Evolutionary conservation across 2,113 vertebrate species (phyloP), one percentile per base, ranked within the genome.

Genomic region (Callopanchax toddi): DNA sequence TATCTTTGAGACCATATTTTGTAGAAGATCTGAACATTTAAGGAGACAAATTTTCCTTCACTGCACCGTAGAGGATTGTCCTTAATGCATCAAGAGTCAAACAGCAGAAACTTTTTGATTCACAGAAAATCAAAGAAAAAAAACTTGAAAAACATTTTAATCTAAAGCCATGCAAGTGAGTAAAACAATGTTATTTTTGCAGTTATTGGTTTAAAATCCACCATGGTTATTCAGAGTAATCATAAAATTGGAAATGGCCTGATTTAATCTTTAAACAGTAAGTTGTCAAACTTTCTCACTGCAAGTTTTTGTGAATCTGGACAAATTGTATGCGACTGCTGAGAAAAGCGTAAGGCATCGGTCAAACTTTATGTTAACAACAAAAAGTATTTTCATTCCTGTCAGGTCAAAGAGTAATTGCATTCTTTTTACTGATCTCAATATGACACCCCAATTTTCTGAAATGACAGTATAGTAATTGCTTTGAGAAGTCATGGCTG

Each of bases 401-500:
- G 78, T 84, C 80, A 84, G 74, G 73, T 81, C 59, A 20, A 55
- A 59, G 68, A 76, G 74, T 84, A 92, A 90, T 86, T 84, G 84
- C 81, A 72, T 87, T 89, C 65, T 86, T 83, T 80, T 87, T 73
- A 75, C 78, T 74, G 79, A 86, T 87, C 59, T 76, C 76, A 77
- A 86, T 82, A 88, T 89, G 86, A 90, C 88, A 88, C 76, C 77
- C 69, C 55, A 83, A 87, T 89, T 85, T n/a, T 79, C 76, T 87
- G 85, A 81, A 83, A 75, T 86, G 84, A 85, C 83, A 87, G 74
- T 72, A 79, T 63, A 83, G 79, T 90, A 87, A 91, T 91, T 89
- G 85, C 80, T 84, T 82, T 67, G 81, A 87, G 78, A 80, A 86
- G 79, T 86, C 79, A 71, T 74, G 76, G 79, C 71, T 81, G 79